phyloP scores from a whole-genome alignment of 2,797 vertebrate genomes.

The Neopelma chrysocephalum region DNA sequence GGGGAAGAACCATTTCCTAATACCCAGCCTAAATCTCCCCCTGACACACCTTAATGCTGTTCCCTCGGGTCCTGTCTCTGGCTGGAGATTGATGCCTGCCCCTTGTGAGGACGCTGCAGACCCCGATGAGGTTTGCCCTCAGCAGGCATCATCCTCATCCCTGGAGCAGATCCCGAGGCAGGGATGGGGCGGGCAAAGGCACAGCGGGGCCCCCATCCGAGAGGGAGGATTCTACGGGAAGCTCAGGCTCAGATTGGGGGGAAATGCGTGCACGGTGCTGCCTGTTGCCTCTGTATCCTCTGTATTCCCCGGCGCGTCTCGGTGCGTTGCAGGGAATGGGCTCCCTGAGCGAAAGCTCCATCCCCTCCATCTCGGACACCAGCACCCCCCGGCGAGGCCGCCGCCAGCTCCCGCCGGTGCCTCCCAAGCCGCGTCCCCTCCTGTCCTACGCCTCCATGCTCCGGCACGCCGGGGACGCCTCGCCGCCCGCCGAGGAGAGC shows the following conservation, averaged over 20 bases:
- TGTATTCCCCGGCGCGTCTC: neutral
- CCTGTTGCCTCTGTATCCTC: neutral
- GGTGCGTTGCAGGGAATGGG: slow-evolving; percentile 76
- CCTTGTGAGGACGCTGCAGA: neutral
- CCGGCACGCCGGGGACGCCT: slow-evolving; percentile 77
- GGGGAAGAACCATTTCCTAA: neutral
- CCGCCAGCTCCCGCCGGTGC: slow-evolving; percentile 93
- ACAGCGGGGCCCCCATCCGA: accelerated
- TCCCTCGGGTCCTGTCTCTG: neutral
- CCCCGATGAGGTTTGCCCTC: neutral
- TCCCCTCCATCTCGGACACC: slow-evolving; percentile 86
- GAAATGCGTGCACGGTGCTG: accelerated
- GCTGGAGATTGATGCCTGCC: no score
- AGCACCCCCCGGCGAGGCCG: slow-evolving; percentile 87
- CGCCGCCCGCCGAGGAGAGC: slow-evolving; percentile 76
- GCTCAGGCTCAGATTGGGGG: neutral
- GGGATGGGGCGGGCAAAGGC: neutral
- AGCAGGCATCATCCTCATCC: neutral
- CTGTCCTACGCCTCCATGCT: slow-evolving; percentile 93
- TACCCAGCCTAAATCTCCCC: neutral
- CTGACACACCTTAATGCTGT: neutral
- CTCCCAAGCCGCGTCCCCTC: slow-evolving; percentile 91
- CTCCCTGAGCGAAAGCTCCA: slow-evolving; percentile 85
- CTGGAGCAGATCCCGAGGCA: neutral
- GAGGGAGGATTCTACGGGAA: accelerated